A percentile compares a stretch with the other conserved stretches of the same genome.
Conservation (phyloP, 2,797 vertebrate genomes). For the Saxicola maurus region DNA sequence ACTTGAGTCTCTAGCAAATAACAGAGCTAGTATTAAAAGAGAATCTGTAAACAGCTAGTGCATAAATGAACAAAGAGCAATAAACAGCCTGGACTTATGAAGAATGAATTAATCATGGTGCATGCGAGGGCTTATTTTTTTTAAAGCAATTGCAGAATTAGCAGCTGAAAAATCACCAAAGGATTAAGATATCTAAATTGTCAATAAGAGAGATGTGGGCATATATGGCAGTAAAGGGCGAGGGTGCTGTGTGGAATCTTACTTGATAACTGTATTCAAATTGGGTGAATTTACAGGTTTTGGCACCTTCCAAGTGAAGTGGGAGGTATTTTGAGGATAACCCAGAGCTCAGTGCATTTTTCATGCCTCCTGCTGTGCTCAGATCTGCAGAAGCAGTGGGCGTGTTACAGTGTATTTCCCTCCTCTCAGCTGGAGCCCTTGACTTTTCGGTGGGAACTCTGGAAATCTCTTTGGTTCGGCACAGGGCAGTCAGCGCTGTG, state of each 20-base stretch:
- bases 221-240: not conserved
- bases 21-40: constrained; percentile 48
- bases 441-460: not conserved
- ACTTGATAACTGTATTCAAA: constrained; percentile 38
- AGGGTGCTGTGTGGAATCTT: not conserved
- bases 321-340: constrained; percentile 57
- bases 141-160: constrained; percentile 12
- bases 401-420: not conserved
- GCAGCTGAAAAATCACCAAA: not conserved
- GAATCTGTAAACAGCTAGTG: constrained; percentile 55
- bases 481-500: rapidly evolving
- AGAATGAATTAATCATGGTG: constrained; percentile 53
- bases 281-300: constrained; percentile 29
- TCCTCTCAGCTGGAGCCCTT: not conserved
- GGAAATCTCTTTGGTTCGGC: not conserved
- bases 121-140: not conserved
- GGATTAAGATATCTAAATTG: not conserved
- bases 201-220: not conserved
- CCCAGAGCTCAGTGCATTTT: constrained; percentile 2
- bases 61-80: constrained; percentile 40
- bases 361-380: constrained; percentile 34
- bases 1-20: constrained; percentile 51
- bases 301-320: constrained; percentile 38
- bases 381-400: constrained; percentile 12
- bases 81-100: constrained; percentile 4